Percentiles rank a stretch among this genome's conserved stretches.
Evolutionary conservation across 2,113 vertebrate species (phyloP).

Genomic region (Pygoscelis adeliae): DNA sequence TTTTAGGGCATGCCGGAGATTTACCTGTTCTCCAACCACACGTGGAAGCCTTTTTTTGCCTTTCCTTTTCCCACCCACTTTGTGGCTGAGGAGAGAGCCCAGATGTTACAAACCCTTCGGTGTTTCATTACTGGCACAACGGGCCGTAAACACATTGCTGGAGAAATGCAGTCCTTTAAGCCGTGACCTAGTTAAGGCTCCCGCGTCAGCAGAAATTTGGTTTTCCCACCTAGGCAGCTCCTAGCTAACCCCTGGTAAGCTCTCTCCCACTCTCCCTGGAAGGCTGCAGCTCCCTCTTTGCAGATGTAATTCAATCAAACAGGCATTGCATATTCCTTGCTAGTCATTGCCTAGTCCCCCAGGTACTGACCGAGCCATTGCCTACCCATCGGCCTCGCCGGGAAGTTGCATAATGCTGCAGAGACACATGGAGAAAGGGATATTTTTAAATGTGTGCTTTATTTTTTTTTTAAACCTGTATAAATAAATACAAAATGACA

Average conservation of each 20-base stretch:
- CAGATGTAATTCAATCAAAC: neutral
- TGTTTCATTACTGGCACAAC: neutral
- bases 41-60: neutral
- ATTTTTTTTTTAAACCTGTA: constrained; percentile 73
- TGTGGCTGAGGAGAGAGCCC: rapidly evolving
- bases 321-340: neutral
- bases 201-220: neutral
- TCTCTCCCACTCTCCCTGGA: neutral
- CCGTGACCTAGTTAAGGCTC: neutral
- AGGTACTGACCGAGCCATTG: neutral
- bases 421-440: neutral
- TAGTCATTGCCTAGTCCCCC: neutral
- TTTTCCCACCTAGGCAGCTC: neutral
- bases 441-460: constrained; percentile 73
- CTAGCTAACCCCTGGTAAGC: neutral
- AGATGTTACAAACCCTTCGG: neutral
- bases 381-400: neutral
- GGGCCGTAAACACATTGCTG: neutral
- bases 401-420: neutral
- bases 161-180: neutral
- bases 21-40: neutral
- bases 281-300: neutral
- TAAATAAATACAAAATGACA: constrained; percentile 79
- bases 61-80: neutral
- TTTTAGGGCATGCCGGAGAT: neutral